phyloP scores from a whole-genome alignment of 2,797 vertebrate species.

The Enteromius afrohamiltoni region DNA sequence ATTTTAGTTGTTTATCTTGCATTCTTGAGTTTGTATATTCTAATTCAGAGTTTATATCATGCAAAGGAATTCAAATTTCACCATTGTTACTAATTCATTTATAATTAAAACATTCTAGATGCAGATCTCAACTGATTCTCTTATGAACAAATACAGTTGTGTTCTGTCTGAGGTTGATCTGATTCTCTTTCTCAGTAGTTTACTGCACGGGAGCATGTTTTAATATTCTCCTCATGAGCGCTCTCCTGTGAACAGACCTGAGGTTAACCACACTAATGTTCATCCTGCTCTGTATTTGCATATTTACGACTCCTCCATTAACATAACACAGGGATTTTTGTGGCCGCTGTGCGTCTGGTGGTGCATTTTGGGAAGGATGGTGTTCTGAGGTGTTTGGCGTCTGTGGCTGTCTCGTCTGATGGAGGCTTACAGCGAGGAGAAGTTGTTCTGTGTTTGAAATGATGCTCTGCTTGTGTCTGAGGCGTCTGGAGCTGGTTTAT shows the following conservation, averaged over 20 bases:
- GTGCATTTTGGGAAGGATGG: slow-evolving; percentile 3
- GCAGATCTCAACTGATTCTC: too few species aligned
- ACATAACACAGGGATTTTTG: neutral
- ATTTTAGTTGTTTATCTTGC: too few species aligned
- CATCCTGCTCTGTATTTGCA: neutral
- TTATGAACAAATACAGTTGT: neutral
- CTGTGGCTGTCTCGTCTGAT: too few species aligned
- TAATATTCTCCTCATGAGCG: neutral
- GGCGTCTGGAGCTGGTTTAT: slow-evolving; percentile 52
- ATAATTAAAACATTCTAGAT: too few species aligned
- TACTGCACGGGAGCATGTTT: neutral
- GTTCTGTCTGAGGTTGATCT: neutral
- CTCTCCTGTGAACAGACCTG: slow-evolving; percentile 2
- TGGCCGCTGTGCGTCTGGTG: slow-evolving; percentile 23
- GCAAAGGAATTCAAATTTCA: too few species aligned
- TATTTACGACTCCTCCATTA: neutral
- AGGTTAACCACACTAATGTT: slow-evolving; percentile 22
- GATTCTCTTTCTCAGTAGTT: neutral
- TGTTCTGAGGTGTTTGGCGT: slow-evolving; percentile 37
- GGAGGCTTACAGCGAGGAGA: neutral
- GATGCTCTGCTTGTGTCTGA: neutral
- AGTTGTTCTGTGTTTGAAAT: slow-evolving; percentile 4
- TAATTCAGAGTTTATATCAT: too few species aligned
- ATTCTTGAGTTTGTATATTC: too few species aligned
- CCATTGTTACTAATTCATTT: too few species aligned